Evolutionary conservation across 1,140 invertebrate genomes (phyloP), one percentile per base, ranked within the genome.

Genomic region (Orussus abietinus): DNA sequence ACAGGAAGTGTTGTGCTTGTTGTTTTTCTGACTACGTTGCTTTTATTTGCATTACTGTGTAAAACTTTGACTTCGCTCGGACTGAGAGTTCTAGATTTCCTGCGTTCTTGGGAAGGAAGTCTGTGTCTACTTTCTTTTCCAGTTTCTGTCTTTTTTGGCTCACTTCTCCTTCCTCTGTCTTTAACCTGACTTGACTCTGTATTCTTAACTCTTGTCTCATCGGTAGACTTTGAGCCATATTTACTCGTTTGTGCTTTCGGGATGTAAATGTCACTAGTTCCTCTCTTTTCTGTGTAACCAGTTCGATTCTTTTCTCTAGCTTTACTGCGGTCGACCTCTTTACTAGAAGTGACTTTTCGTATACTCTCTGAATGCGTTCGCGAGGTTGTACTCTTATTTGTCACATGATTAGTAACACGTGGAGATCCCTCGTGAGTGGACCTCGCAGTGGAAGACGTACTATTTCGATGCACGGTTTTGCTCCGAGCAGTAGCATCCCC

Each of bases 31-130:
- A 39, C 12, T 31, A 5, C 9, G 6, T 1, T 7, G 29, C 26
- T 1, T 47, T 6, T n/a, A 19, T 45, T 5, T 19, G 46, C 12
- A 20, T 15, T 6, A 31, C 20, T 5, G 45, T 59, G 55, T 34
- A 62, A 33, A 33, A 70, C 38, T 37, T 56, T 69, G 4, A 69
- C 45, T 42, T 71, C 68, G 33, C 55, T 61, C 5, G 66, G 66
- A 45, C 63, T 69, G 4, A 69, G 38, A 9, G 63, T 65, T 33
- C 60, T 45, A 4, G 61, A 65, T 36, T 55, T 51, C 46, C 41
- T 60, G 11, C 57, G 40, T 34, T 62, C 58, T 44, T 49, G 56
- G 4, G 46, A 59, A 6, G 44, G 42, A 31, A 33, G 29, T 32
- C 45, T 54, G 2, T 39, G 34, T 18, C 39, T 34, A 30, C 6